Base-by-base conservation (phyloP, 2,888 invertebrate species). In the Ptychoptera contaminata region DNA sequence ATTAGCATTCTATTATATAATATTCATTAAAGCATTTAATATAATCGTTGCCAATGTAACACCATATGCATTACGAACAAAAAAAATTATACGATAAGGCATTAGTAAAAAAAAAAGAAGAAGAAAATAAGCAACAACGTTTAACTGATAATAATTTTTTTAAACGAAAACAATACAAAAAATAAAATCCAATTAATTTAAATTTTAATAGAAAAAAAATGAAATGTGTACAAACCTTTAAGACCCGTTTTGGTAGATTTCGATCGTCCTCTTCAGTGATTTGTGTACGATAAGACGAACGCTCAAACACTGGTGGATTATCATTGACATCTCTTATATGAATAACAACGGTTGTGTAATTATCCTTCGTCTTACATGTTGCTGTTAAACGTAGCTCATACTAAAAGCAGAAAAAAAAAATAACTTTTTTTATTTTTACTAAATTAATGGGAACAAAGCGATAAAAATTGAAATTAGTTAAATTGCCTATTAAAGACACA, bases 311-410 rank as follows among this genome's bases (percentile, higher is more conserved):
- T 30, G 45, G 45, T 16, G 70, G 64, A 56, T 74, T 74, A 45
- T 72, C 70, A 56, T 74, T 74, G 45, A 72, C 70, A 56, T 75
- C 72, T 47, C 65, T 69, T 42, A 71, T 67, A 53, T 68, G 64
- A 47, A 72, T 70, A 48, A 70, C 67, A 44, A 72, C 71, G 45
- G 68, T 69, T 10, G 71, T 70, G 52, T 66, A 68, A 55, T 69
- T 71, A 55, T 73, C 71, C 57, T 71, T 71, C 54, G 66, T 61
- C 57, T 70, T 71, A 54, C 67, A 66, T 32, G 70, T 67, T 12
- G 68, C 67, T 32, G 71, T 67, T 49, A 67, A 55, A 48, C 69
- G 61, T 41, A 67, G 61, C 53, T 70, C 68, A 51, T 68, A 69
- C 61, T 68, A 53, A 37, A 46, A 45, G 36, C 11, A 32, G 44